phyloP scores from a whole-genome alignment of 1,140 invertebrate species.

The Eueides isabella region DNA sequence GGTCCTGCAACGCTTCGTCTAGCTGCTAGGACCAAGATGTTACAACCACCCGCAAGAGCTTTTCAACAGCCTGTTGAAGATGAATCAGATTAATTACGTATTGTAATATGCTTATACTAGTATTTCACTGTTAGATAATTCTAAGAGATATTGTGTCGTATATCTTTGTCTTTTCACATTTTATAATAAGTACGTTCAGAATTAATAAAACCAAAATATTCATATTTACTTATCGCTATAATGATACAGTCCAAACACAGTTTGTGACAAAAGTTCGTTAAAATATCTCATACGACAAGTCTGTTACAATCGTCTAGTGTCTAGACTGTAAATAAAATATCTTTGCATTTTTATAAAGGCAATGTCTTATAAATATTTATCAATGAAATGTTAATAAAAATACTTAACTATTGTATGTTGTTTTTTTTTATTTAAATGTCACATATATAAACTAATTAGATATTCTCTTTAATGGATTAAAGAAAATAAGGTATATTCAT shows the following conservation, averaged over 20 bases:
- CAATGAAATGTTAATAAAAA: conserved; percentile 4
- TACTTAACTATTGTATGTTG: neutral
- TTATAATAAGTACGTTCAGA: neutral
- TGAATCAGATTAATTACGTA: conserved; percentile 49
- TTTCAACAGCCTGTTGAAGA: conserved; percentile 65
- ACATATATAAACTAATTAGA: neutral
- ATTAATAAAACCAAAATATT: neutral
- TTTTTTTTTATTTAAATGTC: neutral
- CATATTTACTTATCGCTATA: neutral
- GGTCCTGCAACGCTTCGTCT: conserved; percentile 61
- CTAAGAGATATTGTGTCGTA: neutral
- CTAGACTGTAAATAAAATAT: conserved; percentile 23
- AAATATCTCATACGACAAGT: conserved; percentile 1
- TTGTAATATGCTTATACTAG: neutral
- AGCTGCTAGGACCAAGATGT: conserved; percentile 62
- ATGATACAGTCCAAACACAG: neutral
- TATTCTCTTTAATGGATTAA: neutral
- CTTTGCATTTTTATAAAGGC: conserved; percentile 11
- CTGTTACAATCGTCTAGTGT: neutral
- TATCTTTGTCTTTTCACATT: neutral
- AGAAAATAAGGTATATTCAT: neutral
- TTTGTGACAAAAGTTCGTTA: neutral
- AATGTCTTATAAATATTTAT: conserved; percentile 13
- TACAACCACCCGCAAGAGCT: conserved; percentile 69
- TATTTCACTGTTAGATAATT: neutral